Evolutionary conservation across 2,797 vertebrate species (phyloP).

Genomic region (Diplodus puntazzo): DNA sequence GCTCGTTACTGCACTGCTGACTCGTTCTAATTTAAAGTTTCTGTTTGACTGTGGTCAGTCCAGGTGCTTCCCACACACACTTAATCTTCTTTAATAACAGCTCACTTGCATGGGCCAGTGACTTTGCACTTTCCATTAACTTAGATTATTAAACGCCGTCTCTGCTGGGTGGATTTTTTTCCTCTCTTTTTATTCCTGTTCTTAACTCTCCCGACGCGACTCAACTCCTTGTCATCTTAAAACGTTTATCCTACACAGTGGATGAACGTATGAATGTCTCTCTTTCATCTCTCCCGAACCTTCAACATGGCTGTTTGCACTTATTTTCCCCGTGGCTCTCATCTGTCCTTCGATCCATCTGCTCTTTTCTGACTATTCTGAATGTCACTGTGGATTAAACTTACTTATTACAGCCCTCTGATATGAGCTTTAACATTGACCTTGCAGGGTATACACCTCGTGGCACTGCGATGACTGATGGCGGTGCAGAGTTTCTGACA

Average conservation of each 20-base stretch:
- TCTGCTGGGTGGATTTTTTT: neutral
- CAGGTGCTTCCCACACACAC: neutral
- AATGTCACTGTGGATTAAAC: constrained; percentile 26
- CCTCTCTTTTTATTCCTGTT: neutral
- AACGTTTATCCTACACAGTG: neutral
- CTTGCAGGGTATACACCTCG: neutral
- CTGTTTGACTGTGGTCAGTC: neutral
- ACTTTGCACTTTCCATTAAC: neutral
- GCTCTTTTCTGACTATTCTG: constrained; percentile 11
- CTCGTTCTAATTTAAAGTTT: constrained; percentile 33
- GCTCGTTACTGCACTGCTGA: constrained; percentile 5
- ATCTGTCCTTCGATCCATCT: constrained; percentile 22
- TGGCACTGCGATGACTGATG: neutral
- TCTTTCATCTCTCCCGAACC: neutral
- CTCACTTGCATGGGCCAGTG: neutral
- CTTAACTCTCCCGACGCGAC: neutral
- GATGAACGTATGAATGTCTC: constrained; percentile 13
- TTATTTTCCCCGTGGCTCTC: neutral
- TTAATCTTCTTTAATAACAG: constrained; percentile 8
- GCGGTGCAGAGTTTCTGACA: neutral
- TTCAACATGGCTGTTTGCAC: neutral
- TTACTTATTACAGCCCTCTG: neutral
- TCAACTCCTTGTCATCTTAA: neutral
- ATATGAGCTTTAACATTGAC: neutral
- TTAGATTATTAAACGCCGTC: neutral